Percentiles rank a stretch among this genome's conserved stretches.
phyloP scores from a whole-genome alignment of 2,113 vertebrate genomes.

The Probosciger aterrimus region DNA sequence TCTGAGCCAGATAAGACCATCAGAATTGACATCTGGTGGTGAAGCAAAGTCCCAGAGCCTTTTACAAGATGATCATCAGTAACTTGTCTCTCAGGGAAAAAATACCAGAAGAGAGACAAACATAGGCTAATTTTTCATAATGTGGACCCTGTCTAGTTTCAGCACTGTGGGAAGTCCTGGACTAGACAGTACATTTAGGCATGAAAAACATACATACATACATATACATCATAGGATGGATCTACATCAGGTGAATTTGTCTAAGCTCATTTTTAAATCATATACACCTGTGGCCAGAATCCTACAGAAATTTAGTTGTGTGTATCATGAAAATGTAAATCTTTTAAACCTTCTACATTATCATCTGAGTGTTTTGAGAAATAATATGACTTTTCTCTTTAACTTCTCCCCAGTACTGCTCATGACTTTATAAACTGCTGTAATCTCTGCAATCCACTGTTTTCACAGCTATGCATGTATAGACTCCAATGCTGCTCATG shows the following conservation, averaged over 20 bases:
- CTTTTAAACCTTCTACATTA: not conserved
- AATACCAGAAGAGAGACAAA: not conserved
- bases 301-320: not conserved
- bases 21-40: not conserved
- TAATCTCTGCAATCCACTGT: not conserved
- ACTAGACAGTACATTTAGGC: not conserved
- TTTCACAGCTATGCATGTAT: not conserved
- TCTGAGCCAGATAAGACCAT: not conserved
- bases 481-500: not conserved
- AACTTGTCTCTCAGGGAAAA: not conserved
- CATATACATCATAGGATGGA: not conserved
- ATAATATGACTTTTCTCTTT: not conserved
- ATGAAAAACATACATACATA: no score
- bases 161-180: not conserved
- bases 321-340: rapidly evolving
- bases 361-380: not conserved
- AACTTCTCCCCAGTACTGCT: not conserved
- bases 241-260: not conserved
- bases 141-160: not conserved
- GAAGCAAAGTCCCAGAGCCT: not conserved
- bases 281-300: not conserved
- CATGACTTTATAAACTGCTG: not conserved
- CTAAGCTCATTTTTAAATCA: not conserved
- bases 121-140: not conserved
- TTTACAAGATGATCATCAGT: not conserved